Evolutionary conservation across 1,140 invertebrate genomes (phyloP), one percentile per base, ranked within the genome.

Genomic region (Cyrtorhinus lividipennis): DNA sequence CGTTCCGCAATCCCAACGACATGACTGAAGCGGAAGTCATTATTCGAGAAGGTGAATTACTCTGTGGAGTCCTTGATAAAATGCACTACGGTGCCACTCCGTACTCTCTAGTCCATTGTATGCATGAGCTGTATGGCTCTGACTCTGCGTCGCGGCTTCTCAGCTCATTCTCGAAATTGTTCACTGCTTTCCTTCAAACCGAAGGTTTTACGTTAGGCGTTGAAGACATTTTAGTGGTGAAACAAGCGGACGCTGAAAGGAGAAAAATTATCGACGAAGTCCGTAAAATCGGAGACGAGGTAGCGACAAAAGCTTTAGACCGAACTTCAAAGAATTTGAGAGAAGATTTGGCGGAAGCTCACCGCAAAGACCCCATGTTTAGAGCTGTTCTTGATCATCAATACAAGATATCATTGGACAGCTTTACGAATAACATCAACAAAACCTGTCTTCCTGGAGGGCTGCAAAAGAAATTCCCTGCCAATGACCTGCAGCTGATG

Each of bases 401-500:
- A 67, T 95, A 97, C 73, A 98, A 98, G 75, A 78, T 72, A 15
- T 70, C 80, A 1, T 77, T 97, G 3, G 88, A 95, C 72, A 76
- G 81, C 25, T 87, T 84, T 67, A 96, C 92, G 46, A 95, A 98
- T 71, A 79, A 87, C 23, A 95, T 98, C 46, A 95, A 92, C 67
- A 87, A 83, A 63, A 62, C 64, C 38, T 95, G 90, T 73, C 76
- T 98, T 59, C 86, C 89, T 1, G 75, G 78, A 58, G 93, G 89
- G 10, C 76, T 99, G 13, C 73, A 93, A 1, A 84, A 85, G 65
- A 82, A 84, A 65, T 99, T 98, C 72, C 95, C 97, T 0, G 69
- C 85, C 2, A 99, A 99, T 75, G 96, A 97, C 77, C 80, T 99
- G 1, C 95, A 98, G 72, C 73, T 99, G 57, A 98, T 99, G 94